Conservation (phyloP, 2,113 vertebrate genomes). For the Gavia stellata region DNA sequence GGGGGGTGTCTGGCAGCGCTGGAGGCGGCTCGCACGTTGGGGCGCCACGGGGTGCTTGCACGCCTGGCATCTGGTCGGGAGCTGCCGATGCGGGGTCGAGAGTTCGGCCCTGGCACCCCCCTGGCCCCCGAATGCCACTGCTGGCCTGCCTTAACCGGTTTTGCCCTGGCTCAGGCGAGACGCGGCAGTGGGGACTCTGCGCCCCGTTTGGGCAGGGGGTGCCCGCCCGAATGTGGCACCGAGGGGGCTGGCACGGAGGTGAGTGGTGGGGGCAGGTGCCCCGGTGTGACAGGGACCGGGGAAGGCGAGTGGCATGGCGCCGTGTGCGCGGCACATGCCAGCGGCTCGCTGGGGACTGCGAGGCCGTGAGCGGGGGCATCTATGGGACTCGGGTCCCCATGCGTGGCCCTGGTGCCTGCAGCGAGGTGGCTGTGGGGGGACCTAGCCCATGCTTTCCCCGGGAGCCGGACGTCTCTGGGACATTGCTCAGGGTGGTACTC, state of each 20-base stretch:
- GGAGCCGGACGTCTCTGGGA: background rate
- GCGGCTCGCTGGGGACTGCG: too few relatives aligned
- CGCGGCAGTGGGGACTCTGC: background rate
- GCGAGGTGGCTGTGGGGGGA: background rate
- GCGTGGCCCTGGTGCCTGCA: background rate
- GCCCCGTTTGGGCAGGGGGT: background rate
- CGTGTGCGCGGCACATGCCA: fast-evolving
- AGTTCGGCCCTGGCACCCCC: background rate
- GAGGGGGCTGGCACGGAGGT: background rate
- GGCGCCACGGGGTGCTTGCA: background rate
- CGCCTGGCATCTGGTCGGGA: background rate
- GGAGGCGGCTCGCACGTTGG: background rate
- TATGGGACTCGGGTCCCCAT: fast-evolving
- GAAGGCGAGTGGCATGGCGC: fast-evolving
- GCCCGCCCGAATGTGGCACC: fast-evolving
- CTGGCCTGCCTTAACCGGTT: background rate
- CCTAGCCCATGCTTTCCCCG: fast-evolving
- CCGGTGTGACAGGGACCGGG: fast-evolving
- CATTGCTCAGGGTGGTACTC: fast-evolving
- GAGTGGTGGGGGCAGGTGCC: background rate
- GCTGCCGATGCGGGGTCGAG: background rate
- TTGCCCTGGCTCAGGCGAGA: fast-evolving
- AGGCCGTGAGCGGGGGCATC: too few relatives aligned
- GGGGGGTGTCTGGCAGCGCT: background rate
- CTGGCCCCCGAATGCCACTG: background rate